Base-by-base conservation (phyloP, 2,888 invertebrate species). In the Xestia sexstrigata region DNA sequence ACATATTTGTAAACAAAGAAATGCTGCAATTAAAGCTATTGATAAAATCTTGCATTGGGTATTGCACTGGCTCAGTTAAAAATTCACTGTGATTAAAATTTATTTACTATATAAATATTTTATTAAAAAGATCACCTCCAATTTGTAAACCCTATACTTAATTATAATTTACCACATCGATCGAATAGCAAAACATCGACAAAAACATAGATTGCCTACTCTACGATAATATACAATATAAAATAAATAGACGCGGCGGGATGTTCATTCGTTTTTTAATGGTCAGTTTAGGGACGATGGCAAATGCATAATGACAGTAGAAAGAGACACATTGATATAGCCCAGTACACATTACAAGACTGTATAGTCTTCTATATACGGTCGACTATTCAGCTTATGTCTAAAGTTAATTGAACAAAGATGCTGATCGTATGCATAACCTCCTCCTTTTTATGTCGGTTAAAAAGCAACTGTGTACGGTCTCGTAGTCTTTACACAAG, bases 1-100 rank as follows among this genome's bases (percentile, higher is more conserved):
- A 62, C 2, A 67, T 71, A 78, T 62, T 65, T 60, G 55, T 76
- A 83, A 71, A 81, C 75, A 82, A 47, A 74, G 35, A 87, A 87
- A 88, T 87, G 87, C 89, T 70, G 69, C 45, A 79, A 35, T 87
- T 87, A 87, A 87, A 87, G 89, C 87, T 87, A 63, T 83, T 65
- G 67, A 68, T 71, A 66, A 68, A 79, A 75, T 78, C 42, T 74
- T 72, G 47, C 62, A 78, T 60, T 79, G 60, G 35, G 62, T 66
- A 82, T 81, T 63, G 65, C 74, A 88, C 78, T 78, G 84, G 79
- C 79, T 84, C 78, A 65, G 49, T 70, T 60, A 62, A 23, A 42
- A 67, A 23, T 26, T 70, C 20, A 62, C 71, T 55, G 35, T 35
- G 35, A n/a, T 66, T 66, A 7, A 47, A 77, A 35, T 45, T 13